Base-by-base conservation (phyloP, 2,113 vertebrate genomes). In the Alectura lathami region DNA sequence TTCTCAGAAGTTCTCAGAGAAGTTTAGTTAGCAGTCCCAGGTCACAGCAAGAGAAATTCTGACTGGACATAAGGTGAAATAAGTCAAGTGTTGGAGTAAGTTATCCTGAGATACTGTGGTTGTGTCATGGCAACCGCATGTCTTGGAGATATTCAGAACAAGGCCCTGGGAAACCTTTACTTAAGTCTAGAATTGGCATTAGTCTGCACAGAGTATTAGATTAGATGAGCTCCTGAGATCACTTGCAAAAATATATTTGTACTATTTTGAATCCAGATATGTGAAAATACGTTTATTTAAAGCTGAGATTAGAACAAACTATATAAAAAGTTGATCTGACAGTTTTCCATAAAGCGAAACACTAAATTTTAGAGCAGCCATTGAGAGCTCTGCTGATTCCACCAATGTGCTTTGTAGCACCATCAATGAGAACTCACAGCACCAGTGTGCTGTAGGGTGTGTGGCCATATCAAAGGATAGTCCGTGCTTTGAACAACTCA, bases 161-260 rank as follows among this genome's bases (percentile, higher is more conserved):
- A 73, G 5, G 11, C 54, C 76, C 54, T 88, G 59, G 24, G 64
- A 88, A 93, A 40, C 11, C 14, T 66, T 66, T 74, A 77, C 45
- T 30, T 53, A 91, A 90, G 92, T 93, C 80, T 83, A 54, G 27
- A 93, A 21, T n/a, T 93, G 83, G 40, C 68, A 88, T 4, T 24
- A 81, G 30, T 30, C 38, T 88, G 24, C 40, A 56, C 9, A 86
- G 36, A 13, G 3, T 83, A 74, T 69, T 80, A 80, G 53, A 88
- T 43, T 11, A 12, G 7, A 83, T 30, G 14, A 92, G 36, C 16
- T 66, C 32, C n/a, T 16, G 6, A 80, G 83, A 60, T 77, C 30
- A 5, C 5, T 80, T 93, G 67, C 89, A 96, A 77, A 15, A 0
- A 3, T 7, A 72, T 85, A 74, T 75, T 50, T 32, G 13, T 72